Evolutionary conservation across 2,797 vertebrate species (phyloP).

Genomic region (Sebastes itinus): DNA sequence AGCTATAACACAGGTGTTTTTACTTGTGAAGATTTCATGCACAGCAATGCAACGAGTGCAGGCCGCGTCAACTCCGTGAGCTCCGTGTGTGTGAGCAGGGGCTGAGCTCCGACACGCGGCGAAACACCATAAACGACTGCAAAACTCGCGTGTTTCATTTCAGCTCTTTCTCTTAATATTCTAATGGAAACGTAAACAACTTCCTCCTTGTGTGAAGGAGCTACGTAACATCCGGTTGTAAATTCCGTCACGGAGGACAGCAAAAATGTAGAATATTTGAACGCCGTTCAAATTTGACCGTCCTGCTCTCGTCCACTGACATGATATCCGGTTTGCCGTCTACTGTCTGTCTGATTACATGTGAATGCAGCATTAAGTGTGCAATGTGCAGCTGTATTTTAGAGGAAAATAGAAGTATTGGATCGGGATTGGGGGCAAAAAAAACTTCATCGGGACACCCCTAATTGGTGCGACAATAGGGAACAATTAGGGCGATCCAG

Average conservation of each 20-base stretch:
- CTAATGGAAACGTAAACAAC: no score
- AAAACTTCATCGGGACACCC: background rate
- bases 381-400: background rate
- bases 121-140: background rate
- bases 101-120: background rate
- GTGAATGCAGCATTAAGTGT: background rate
- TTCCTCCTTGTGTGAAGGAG: no score
- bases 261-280: no score
- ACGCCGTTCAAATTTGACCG: no score
- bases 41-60: background rate
- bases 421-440: background rate
- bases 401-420: background rate
- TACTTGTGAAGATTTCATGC: background rate
- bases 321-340: no score
- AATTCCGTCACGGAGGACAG: no score
- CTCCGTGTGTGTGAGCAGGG: background rate
- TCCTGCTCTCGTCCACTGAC: no score
- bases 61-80: background rate
- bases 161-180: no score
- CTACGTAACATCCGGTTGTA: no score
- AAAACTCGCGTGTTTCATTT: rapidly evolving
- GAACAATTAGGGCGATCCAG: background rate
- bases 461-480: background rate
- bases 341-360: no score
- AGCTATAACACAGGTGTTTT: rapidly evolving